These are phyloP conservation scores for Hypocryptadius cinnamomeus DNA, from an alignment of 2,113 vertebrate genomes.

Conservation along the genomic window DNA sequence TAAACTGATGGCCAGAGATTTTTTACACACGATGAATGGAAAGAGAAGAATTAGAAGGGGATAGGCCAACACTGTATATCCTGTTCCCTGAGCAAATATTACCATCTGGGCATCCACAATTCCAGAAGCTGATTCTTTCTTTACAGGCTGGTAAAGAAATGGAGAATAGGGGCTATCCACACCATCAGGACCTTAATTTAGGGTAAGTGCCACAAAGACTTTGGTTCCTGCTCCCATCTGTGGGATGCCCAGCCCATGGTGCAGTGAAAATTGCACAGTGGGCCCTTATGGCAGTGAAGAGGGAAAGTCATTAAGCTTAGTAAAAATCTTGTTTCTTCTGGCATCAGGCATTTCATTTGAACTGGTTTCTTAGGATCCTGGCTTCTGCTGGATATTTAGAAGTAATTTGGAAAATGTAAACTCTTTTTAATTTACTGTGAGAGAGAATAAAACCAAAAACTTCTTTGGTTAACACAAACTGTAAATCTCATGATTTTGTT, in stretches of 20 bases:
- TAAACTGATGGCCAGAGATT: background rate
- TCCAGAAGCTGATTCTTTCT: background rate
- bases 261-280: background rate
- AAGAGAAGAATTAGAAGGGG: background rate
- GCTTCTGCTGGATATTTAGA: background rate
- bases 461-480: background rate
- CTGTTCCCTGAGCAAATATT: background rate
- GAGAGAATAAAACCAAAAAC: background rate
- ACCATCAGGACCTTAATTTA: background rate
- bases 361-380: background rate
- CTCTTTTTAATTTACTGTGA: background rate
- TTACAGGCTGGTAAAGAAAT: background rate
- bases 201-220: background rate
- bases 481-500: background rate
- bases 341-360: background rate
- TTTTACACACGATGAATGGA: background rate
- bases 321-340: background rate
- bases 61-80: fast-evolving
- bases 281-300: background rate
- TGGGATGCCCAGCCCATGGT: background rate
- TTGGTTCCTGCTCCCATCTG: background rate
- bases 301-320: background rate
- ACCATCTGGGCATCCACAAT: background rate
- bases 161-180: background rate
- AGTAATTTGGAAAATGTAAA: background rate